These are phyloP conservation scores for Valencia hispanica DNA, from an alignment of 2,797 vertebrate genomes.

Conservation along the genomic window DNA sequence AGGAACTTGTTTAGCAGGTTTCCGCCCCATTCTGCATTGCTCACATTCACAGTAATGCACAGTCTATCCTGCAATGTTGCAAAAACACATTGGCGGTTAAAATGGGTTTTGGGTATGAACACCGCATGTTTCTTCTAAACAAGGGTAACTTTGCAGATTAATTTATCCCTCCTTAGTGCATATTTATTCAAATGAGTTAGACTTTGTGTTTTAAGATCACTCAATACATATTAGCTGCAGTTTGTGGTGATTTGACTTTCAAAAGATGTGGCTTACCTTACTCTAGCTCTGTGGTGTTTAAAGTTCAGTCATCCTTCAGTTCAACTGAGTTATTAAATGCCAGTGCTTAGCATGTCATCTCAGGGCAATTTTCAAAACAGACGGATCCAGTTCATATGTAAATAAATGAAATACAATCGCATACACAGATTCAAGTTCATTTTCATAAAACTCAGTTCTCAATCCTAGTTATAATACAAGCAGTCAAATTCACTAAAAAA, in stretches of 20 bases:
- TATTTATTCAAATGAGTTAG: conserved; percentile 41
- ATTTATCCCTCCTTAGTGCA: conserved; percentile 17
- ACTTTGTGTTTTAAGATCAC: conserved; percentile 33
- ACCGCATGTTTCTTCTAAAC: conserved; percentile 6
- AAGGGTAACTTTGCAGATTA: conserved; percentile 29
- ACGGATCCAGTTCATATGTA: neutral
- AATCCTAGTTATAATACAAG: neutral
- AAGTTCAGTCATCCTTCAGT: neutral
- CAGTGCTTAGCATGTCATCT: neutral
- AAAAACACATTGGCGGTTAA: conserved; percentile 25
- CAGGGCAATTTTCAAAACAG: too few species aligned
- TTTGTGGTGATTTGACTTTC: conserved; percentile 30
- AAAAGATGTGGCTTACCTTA: conserved; percentile 1
- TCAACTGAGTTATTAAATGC: neutral
- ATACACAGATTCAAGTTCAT: too few species aligned
- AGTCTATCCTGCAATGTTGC: conserved; percentile 11
- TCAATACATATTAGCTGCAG: conserved; percentile 37
- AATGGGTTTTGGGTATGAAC: conserved; percentile 23
- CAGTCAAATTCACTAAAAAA: neutral
- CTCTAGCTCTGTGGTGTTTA: neutral
- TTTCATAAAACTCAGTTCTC: too few species aligned
- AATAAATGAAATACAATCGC: too few species aligned
- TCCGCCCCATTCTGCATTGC: conserved; percentile 43
- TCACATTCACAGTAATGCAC: conserved; percentile 21
- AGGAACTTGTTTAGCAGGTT: conserved; percentile 77